phyloP scores from a whole-genome alignment of 2,113 vertebrate species.

The Lycaon pictus region DNA sequence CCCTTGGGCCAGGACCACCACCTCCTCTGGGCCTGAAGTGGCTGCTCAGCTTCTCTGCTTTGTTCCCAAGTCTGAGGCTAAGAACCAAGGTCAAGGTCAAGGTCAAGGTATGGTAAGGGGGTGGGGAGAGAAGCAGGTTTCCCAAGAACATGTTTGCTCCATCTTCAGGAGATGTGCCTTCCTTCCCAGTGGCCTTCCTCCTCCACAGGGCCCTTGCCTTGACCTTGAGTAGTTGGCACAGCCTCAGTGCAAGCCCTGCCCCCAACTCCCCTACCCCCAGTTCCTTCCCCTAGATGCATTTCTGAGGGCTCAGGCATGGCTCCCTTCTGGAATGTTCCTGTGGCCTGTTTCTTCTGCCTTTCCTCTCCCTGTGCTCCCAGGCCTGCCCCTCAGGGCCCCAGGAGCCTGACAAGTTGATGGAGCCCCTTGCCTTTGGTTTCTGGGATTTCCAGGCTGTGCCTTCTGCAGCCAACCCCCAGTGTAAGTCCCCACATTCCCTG shows the following conservation, averaged over 20 bases:
- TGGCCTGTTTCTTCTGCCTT: background rate
- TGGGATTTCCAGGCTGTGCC: background rate
- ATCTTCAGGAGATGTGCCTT: too few relatives aligned
- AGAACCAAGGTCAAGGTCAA: background rate
- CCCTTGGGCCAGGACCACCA: background rate
- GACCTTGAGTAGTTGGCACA: background rate
- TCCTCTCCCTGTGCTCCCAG: background rate
- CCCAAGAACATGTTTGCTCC: background rate
- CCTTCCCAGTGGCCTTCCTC: rapidly evolving
- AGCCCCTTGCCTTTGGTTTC: background rate
- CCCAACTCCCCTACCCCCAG: background rate
- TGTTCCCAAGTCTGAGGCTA: background rate
- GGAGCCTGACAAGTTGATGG: background rate
- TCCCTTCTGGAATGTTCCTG: background rate
- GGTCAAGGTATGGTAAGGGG: background rate
- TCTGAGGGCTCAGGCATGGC: background rate
- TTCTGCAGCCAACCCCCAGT: background rate
- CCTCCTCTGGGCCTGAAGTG: background rate
- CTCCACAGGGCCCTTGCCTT: background rate
- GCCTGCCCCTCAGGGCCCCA: background rate
- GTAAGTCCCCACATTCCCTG: background rate
- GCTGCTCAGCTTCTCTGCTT: background rate
- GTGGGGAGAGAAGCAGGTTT: background rate
- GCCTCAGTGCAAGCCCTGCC: background rate
- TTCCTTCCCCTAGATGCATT: background rate